Base-by-base conservation (phyloP, 2,113 vertebrate genomes). In the Pampusana beccarii region DNA sequence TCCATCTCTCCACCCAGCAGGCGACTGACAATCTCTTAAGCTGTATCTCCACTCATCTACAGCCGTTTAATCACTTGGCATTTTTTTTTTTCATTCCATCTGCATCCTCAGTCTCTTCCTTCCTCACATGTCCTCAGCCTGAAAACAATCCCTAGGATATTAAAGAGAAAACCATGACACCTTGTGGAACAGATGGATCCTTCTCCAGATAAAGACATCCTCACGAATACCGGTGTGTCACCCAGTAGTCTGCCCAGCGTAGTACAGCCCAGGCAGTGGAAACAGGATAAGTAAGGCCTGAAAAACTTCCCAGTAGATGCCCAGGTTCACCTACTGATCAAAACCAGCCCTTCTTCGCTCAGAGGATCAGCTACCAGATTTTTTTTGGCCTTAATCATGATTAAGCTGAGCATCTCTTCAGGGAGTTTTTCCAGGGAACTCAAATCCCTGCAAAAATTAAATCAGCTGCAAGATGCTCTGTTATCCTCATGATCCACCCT, bases 121-220 rank as follows among this genome's bases (percentile, higher is more conserved):
- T 84, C 48, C 91, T 92, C 54, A 72, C 80, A n/a, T 3, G 24
- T 81, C 46, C 90, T 92, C 72, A 92, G 80, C 64, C 87, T 96
- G 81, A 95, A 87, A 96, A 96, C 91, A 95, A 67, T 69, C 83
- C 66, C 86, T 62, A 13, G 80, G 91, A 91, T 84, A 85, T 92
- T 91, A 91, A 92, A 95, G 54, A 96, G 96, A 97, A 96, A 97
- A 95, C 58, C 66, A 65, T 94, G 88, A 96, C 86, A 95, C 86
- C 88, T 93, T 79, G 86, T 92, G 88, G 92, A 95, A 84, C 40
- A 93, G 72, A 87, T 50, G 48, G 83, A 96, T 38, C 61, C 44
- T 93, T 67, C 80, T 84, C 29, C 72, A 53, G 69, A 57, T 21
- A 6, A 18, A 92, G 90, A 65, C 80, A 69, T 18, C 61, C 46